Evolutionary conservation across 2,113 vertebrate genomes (phyloP).

Genomic region (Dicerorhinus sumatrensis): DNA sequence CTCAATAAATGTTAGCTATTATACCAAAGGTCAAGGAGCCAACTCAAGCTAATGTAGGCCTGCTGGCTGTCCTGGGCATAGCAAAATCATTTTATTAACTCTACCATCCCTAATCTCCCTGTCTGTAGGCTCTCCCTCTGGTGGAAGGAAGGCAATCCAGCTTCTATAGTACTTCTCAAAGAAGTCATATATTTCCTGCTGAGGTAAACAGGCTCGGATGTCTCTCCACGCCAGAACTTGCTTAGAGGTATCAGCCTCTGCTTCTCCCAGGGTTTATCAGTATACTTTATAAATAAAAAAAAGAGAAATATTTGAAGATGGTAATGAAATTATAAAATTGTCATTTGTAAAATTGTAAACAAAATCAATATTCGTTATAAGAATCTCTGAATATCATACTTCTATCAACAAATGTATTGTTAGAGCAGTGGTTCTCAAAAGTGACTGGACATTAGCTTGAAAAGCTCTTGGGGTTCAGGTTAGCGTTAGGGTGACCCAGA

Average conservation of each 20-base stretch:
- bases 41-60: not conserved
- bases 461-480: not conserved
- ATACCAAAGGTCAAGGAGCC: not conserved
- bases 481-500: not conserved
- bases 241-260: not conserved
- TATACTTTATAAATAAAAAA: not conserved
- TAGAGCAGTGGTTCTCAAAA: constrained; percentile 13
- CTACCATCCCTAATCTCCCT: not conserved
- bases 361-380: not conserved
- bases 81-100: not conserved
- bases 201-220: not conserved
- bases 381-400: not conserved
- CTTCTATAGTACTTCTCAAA: not conserved
- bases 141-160: not conserved
- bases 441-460: not conserved
- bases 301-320: constrained; percentile 21
- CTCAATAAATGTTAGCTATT: not conserved
- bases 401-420: not conserved
- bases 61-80: not conserved
- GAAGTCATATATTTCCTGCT: not conserved
- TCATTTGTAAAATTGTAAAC: not conserved
- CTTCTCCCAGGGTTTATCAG: not conserved
- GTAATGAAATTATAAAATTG: not conserved
- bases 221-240: not conserved
- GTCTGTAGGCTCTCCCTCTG: not conserved